phyloP scores from a whole-genome alignment of 2,888 invertebrate species.

The Dynastes tityus region DNA sequence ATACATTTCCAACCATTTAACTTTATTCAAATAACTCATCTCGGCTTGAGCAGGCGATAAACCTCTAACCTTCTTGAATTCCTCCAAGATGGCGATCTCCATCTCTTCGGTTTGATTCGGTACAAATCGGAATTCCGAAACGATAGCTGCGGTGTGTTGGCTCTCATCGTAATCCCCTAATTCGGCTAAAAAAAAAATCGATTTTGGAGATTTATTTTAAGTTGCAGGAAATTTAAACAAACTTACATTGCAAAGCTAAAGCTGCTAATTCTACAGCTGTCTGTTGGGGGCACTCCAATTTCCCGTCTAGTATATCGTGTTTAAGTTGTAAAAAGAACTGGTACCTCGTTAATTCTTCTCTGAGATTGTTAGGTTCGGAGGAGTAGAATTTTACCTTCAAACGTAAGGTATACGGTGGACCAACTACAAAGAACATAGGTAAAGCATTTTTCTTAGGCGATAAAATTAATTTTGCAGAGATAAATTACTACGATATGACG shows the following conservation, averaged over 20 bases:
- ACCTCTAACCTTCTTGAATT: constrained; percentile 89
- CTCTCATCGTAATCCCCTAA: constrained; percentile 96
- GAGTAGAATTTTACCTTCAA: constrained; percentile 99
- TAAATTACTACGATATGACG: neutral
- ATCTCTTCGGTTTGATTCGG: constrained; percentile 97
- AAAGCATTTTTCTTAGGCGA: no score
- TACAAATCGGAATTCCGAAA: constrained; percentile 98
- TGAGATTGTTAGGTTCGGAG: constrained; percentile 95
- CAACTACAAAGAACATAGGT: constrained; percentile 76
- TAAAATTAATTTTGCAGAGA: neutral
- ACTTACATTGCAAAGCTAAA: constrained; percentile 92
- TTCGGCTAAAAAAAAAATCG: constrained; percentile 80
- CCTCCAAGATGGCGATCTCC: constrained; percentile 94
- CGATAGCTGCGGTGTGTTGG: constrained; percentile 94
- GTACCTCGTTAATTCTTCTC: constrained; percentile 98
- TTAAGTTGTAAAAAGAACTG: constrained; percentile 98
- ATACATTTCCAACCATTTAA: constrained; percentile 98
- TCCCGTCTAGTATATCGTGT: constrained; percentile 93
- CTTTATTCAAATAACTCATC: constrained; percentile 92
- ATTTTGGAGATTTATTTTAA: neutral
- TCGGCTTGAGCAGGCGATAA: constrained; percentile 97
- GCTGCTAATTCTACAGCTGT: constrained; percentile 93
- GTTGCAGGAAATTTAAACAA: constrained; percentile 8
- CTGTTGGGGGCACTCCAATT: constrained; percentile 90
- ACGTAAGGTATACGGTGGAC: constrained; percentile 96